Evolutionary conservation across 2,888 invertebrate species (phyloP).

Genomic region (Barypeithes pellucidus): DNA sequence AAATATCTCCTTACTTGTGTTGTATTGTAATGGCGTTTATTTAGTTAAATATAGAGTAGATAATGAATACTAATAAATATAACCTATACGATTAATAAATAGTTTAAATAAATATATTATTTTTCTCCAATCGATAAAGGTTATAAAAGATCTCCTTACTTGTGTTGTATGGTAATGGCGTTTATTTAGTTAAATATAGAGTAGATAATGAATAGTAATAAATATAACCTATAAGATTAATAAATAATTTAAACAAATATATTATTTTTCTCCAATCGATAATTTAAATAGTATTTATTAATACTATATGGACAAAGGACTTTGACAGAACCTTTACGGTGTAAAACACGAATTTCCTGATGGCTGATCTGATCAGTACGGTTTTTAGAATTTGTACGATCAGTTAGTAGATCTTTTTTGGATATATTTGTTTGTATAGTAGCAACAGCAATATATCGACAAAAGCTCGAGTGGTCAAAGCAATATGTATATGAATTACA

Average conservation of each 20-base stretch:
- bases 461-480: too few species aligned
- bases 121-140: not conserved
- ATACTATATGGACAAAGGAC: too few species aligned
- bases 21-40: conserved; percentile 1
- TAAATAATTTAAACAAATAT: not conserved
- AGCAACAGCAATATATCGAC: too few species aligned
- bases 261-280: not conserved
- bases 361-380: too few species aligned
- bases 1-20: not conserved
- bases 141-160: conserved; percentile 8
- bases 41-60: conserved; percentile 2
- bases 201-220: not conserved
- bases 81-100: conserved; percentile 3
- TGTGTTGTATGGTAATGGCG: not conserved
- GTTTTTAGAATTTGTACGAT: too few species aligned
- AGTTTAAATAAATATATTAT: not conserved
- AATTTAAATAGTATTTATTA: too few species aligned
- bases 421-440: too few species aligned
- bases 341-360: too few species aligned
- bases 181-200: conserved; percentile 10
- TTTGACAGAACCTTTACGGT: too few species aligned
- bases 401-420: too few species aligned
- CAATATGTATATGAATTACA: too few species aligned
- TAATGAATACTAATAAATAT: not conserved
- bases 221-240: not conserved